These are phyloP conservation scores for Dissostichus mawsoni DNA, from an alignment of 2,113 vertebrate genomes.

Conservation along the genomic window DNA sequence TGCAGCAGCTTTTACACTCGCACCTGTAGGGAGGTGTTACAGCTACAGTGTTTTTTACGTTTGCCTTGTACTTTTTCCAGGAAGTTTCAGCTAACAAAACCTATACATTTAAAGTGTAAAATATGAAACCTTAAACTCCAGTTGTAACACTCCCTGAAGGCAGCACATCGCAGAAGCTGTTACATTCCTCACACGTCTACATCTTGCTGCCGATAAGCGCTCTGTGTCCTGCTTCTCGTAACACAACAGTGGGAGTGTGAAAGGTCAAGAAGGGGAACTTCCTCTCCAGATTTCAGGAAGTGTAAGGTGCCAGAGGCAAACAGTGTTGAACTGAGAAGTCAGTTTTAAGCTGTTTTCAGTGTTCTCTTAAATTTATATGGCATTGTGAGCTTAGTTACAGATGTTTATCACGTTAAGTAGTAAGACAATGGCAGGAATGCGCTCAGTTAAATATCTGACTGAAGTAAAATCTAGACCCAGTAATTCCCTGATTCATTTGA, in stretches of 20 bases:
- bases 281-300: constrained; percentile 45
- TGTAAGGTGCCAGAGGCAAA: constrained; percentile 10
- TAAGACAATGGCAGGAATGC: neutral
- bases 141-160: neutral
- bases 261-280: constrained; percentile 49
- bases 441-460: neutral
- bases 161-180: neutral
- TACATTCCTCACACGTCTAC: neutral
- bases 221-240: constrained; percentile 13
- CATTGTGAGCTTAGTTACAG: neutral
- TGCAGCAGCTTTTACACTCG: neutral
- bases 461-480: constrained; percentile 13
- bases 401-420: neutral
- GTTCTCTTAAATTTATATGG: neutral
- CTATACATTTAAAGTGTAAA: neutral
- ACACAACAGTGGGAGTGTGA: constrained; percentile 3
- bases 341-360: constrained; percentile 5
- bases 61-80: neutral
- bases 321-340: neutral
- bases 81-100: neutral
- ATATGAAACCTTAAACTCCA: neutral
- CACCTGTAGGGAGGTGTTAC: neutral
- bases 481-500: constrained; percentile 16
- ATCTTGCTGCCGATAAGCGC: neutral
- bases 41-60: neutral